Base-by-base conservation (phyloP, 2,888 invertebrate genomes). In the Hoplodrina ambigua region DNA sequence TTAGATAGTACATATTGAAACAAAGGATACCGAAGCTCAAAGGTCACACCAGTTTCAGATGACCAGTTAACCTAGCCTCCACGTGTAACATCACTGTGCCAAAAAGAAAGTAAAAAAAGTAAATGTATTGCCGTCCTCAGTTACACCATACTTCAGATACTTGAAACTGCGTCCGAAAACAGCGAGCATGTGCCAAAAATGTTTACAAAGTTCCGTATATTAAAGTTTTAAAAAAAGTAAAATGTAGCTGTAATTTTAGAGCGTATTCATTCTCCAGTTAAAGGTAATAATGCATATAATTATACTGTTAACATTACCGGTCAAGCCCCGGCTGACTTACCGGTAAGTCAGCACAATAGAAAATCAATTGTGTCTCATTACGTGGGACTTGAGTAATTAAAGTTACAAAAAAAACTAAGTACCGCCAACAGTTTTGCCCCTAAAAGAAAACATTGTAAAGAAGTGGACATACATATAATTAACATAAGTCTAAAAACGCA, bases 41-140 rank as follows among this genome's bases (percentile, higher is more conserved):
- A 50, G 55, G 33, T 37, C 11, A 41, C n/a, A 33, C 30, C 11
- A 56, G 72, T 44, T 49, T 71, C 60, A 65, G 50, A 61, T 78
- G n/a, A n/a, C 60, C 60, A 57, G 19, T 49, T 56, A 44, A 72
- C 44, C 41, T 65, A 37, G 5, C 55, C 8, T 55, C n/a, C 69
- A 52, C 69, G 57, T 58, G 49, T 59, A 60, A 54, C 49, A 20
- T 49, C 15, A 11, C 33, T 2, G 4, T 50, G 50, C 55, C 30
- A 25, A 25, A 25, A 25, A 25, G 25, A 25, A 25, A 25, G 25
- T 25, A 65, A 58, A 63, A 69, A 69, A 78, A 69, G 49, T 44
- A 33, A 79, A 82, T 67, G 17, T 61, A 67, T 79, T 13, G 37
- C 15, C 49, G 49, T 57, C 15, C 19, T 75, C 49, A 55, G 70